These are phyloP conservation scores for Tetramorium bicarinatum DNA, from an alignment of 2,888 invertebrate genomes.

Conservation along the genomic window DNA sequence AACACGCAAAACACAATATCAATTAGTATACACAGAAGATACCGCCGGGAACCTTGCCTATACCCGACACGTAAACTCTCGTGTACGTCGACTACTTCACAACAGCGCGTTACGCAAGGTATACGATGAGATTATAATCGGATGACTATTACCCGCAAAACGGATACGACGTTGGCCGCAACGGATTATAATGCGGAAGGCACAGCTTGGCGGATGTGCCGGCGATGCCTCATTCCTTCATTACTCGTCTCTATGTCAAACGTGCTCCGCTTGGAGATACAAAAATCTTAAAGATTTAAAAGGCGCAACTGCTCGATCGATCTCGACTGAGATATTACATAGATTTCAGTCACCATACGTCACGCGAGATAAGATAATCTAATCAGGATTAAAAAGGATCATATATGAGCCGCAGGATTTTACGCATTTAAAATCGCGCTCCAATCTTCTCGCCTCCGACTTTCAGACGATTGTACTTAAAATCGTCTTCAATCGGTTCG, in stretches of 20 bases:
- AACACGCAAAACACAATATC: conserved; percentile 41
- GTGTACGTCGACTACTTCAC: not conserved
- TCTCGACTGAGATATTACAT: too few relatives aligned
- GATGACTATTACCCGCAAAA: conserved; percentile 43
- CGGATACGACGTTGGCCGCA: conserved; percentile 43
- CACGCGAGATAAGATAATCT: not conserved
- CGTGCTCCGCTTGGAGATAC: not conserved
- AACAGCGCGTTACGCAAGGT: conserved; percentile 36
- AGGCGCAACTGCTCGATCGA: not conserved
- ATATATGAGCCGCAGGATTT: too few relatives aligned
- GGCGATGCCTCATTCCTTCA: conserved; percentile 6
- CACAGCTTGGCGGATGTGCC: not conserved
- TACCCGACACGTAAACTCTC: not conserved
- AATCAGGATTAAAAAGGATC: not conserved
- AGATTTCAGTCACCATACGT: not conserved
- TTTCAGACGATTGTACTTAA: not conserved
- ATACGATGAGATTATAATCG: conserved; percentile 46
- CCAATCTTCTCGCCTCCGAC: not conserved
- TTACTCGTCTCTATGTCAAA: not conserved
- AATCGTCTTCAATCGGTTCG: conserved; percentile 2
- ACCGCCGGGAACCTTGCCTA: not conserved
- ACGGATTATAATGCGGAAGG: conserved; percentile 43
- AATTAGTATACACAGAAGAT: conserved; percentile 34
- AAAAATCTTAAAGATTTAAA: not conserved
- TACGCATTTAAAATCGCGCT: too few relatives aligned